phyloP scores from a whole-genome alignment of 2,113 vertebrate species.

The Columbina picui region DNA sequence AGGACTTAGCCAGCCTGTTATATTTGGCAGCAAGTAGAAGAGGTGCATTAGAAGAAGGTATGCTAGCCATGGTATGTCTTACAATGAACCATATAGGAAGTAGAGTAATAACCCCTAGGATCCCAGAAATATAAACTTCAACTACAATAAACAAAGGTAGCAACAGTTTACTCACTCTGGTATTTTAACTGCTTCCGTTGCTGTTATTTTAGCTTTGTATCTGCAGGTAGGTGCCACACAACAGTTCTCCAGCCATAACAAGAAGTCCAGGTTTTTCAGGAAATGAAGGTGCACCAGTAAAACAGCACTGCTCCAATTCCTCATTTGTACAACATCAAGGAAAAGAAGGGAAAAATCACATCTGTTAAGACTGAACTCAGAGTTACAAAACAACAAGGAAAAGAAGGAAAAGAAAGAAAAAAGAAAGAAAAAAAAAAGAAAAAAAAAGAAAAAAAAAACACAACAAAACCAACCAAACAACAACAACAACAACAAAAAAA shows the following conservation, averaged over 20 bases:
- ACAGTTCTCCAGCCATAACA: neutral
- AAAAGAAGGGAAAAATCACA: neutral
- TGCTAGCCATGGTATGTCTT: rapidly evolving
- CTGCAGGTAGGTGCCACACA: neutral
- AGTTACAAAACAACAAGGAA: neutral
- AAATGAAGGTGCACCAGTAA: neutral
- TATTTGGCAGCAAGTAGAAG: neutral
- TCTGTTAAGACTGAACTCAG: neutral
- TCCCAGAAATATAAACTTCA: neutral
- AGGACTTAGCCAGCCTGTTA: neutral
- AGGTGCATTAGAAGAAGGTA: neutral
- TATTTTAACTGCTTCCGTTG: neutral
- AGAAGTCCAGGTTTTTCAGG: neutral
- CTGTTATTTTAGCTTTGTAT: neutral
- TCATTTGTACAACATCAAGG: neutral
- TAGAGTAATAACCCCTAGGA: neutral
- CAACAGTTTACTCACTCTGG: neutral
- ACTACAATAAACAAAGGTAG: neutral
- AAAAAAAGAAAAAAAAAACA: no score
- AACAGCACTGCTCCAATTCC: neutral
- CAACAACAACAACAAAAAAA: no score
- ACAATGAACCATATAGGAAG: neutral
- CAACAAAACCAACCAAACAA: no score
- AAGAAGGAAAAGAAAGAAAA: neutral
- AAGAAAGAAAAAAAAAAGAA: neutral